These are phyloP conservation scores for Pangasius sanitwongsei DNA, from an alignment of 2,797 vertebrate genomes.

Conservation along the genomic window DNA sequence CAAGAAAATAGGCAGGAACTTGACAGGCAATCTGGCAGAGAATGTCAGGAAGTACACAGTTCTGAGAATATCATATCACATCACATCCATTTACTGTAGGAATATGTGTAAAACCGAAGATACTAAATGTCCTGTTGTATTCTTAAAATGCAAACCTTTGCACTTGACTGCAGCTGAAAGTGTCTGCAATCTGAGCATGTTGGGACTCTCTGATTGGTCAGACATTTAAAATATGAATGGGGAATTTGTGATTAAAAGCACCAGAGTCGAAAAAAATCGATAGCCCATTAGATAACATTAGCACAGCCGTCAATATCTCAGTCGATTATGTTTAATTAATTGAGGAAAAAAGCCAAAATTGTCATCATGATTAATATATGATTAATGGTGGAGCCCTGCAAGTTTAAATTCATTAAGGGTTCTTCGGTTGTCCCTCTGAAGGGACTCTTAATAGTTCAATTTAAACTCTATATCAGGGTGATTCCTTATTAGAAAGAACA, in stretches of 20 bases:
- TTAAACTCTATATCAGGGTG: not conserved
- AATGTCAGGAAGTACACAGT: not conserved
- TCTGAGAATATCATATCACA: not conserved
- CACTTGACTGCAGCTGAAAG: not conserved
- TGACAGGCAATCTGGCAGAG: not conserved
- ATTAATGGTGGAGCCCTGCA: not conserved
- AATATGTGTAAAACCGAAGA: not conserved
- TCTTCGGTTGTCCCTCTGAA: not conserved
- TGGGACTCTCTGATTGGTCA: not conserved
- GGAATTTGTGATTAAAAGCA: slow-evolving; percentile 1
- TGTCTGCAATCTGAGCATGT: not conserved
- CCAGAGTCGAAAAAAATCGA: not conserved
- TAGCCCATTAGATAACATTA: not conserved
- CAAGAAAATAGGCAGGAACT: not conserved
- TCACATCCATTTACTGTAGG: slow-evolving; percentile 7
- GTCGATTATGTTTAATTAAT: not conserved
- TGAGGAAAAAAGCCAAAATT: not conserved
- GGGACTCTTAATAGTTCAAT: not conserved
- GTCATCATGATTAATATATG: slow-evolving; percentile 13
- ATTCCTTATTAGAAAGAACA: not conserved
- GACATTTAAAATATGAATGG: not conserved
- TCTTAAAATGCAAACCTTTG: not conserved
- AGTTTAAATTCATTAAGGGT: slow-evolving; percentile 3
- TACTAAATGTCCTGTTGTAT: not conserved
- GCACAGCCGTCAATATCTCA: not conserved